Evolutionary conservation across 2,797 vertebrate species (phyloP), one percentile per base, ranked within the genome.

Genomic region (Falco biarmicus): DNA sequence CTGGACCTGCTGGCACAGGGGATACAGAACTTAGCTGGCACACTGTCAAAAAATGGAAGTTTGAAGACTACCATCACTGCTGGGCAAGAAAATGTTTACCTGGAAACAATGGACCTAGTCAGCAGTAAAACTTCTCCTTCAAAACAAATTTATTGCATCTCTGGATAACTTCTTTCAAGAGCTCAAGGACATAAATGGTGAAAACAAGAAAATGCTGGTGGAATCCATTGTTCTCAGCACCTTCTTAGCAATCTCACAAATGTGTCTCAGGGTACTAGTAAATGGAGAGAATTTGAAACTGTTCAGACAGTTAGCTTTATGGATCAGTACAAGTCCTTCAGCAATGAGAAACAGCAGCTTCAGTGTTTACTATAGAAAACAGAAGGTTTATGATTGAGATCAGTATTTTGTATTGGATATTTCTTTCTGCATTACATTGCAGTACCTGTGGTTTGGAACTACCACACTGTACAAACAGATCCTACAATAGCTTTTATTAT

Each of bases 141-240:
- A 94, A 7, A 97, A 94, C 47, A 96, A 97, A 39, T 96, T 98
- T 74, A 87, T 91, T 91, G 93, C 97, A 80, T 73, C 97, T 89
- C 95, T 98, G 56, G 91, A 97, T 77, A 95, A 90, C 19, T 97
- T 99, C 17, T 97, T 98, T 53, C 93, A 97, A 29, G 98, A 98
- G 43, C 93, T 99, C 84, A 98, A 88, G 37, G 91, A 94, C 25
- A 94, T 96, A 57, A 95, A 95, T 2, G 87, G 91, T 26, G 96
- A 45, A 45, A 98, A 97, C 57, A 84, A 51, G 28, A 95, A 94
- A 32, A 84, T 92, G 6, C 71, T 99, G 66, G 96, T 98, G 53
- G 98, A 98, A 88, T 95, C 98, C 85, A 73, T 63, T 3, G 97
- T 94, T 98, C 97, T 88, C 88, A 97, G 47, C 86, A 98, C 76